Evolutionary conservation across 35 echinoderm and acorn worm species (phyloP).

Genomic region (Strongylocentrotus purpuratus): DNA sequence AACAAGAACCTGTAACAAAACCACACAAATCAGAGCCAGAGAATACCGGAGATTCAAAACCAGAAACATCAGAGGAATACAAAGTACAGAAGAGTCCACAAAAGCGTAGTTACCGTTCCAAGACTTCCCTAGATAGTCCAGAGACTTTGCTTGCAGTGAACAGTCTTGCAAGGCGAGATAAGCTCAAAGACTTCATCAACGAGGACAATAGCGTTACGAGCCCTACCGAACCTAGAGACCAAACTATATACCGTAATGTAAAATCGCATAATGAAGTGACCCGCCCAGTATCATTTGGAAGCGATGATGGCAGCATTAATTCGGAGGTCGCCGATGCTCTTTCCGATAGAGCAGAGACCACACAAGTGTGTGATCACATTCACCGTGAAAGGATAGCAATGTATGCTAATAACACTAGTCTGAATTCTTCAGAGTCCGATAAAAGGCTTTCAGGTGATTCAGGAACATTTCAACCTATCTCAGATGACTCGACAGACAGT

Average conservation of each 20-base stretch:
- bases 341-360: neutral
- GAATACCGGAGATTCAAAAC: neutral
- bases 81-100: neutral
- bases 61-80: neutral
- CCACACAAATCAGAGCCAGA: constrained; percentile 24
- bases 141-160: constrained; percentile 20
- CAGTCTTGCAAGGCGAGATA: constrained; percentile 38
- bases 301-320: neutral
- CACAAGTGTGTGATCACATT: neutral
- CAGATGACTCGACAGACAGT: neutral
- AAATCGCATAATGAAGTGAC: constrained; percentile 11
- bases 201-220: neutral
- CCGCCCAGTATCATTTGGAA: neutral
- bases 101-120: neutral
- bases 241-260: neutral
- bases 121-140: constrained; percentile 26
- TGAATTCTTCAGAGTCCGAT: neutral
- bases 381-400: constrained; percentile 21
- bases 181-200: neutral
- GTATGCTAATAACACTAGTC: neutral
- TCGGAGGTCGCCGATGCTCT: constrained; percentile 23
- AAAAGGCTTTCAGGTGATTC: constrained; percentile 12
- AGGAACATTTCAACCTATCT: constrained; percentile 24
- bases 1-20: neutral
- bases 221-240: neutral